These are phyloP conservation scores for Hyles vespertilio DNA, from an alignment of 1,140 invertebrate genomes.

Conservation along the genomic window DNA sequence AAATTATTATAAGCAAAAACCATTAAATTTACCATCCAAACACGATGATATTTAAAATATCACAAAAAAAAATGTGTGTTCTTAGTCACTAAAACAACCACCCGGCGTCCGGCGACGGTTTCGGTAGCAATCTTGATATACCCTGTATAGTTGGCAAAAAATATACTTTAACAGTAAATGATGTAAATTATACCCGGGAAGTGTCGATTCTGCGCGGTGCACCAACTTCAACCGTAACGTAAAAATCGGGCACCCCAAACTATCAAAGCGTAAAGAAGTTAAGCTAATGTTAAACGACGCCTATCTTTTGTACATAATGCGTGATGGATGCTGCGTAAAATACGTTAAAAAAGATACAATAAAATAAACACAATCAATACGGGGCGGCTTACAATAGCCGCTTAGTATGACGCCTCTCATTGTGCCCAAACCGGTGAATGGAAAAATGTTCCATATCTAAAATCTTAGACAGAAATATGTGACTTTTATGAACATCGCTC, in stretches of 20 bases:
- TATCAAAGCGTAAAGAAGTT: conserved; percentile 75
- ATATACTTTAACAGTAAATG: no score
- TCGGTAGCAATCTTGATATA: no score
- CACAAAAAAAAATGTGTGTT: no score
- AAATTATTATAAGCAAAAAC: no score
- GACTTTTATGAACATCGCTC: conserved; percentile 51
- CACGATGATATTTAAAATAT: no score
- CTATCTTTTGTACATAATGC: conserved; percentile 71
- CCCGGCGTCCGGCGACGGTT: no score
- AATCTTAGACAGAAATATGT: conserved; percentile 44
- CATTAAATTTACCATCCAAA: no score
- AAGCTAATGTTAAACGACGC: conserved; percentile 73
- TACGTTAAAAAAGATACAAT: conserved; percentile 42
- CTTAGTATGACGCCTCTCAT: conserved; percentile 37
- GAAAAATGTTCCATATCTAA: conserved; percentile 57
- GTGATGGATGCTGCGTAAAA: conserved; percentile 70
- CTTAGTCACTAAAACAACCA: no score
- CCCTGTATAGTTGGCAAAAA: no score
- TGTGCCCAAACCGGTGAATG: conserved; percentile 43
- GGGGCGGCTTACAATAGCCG: conserved; percentile 39
- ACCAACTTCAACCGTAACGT: conserved; percentile 26
- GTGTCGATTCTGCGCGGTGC: no score
- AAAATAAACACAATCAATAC: conserved; percentile 60
- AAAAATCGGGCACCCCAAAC: conserved; percentile 49
- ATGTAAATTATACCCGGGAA: no score